phyloP scores from a whole-genome alignment of 2,797 vertebrate genomes.

The Chlorospingus flavigularis region DNA sequence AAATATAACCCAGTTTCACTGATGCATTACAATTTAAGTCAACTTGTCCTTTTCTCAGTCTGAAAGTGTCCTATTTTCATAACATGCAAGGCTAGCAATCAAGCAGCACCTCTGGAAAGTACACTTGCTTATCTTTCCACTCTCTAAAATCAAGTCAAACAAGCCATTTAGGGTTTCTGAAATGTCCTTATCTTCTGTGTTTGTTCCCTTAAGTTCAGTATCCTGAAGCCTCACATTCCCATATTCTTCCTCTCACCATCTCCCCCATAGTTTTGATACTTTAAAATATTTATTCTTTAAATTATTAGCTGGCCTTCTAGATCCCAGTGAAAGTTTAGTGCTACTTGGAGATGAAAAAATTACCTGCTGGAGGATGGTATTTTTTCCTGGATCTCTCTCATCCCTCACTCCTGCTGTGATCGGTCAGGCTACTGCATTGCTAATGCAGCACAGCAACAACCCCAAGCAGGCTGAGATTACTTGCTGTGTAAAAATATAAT shows the following conservation, averaged over 20 bases:
- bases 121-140: slow-evolving; percentile 1
- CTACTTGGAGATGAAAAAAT: not conserved
- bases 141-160: not conserved
- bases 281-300: not conserved
- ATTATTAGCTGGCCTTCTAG: not conserved
- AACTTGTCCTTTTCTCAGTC: not conserved
- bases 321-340: not conserved
- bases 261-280: not conserved
- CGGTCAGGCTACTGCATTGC: not conserved
- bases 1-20: not conserved
- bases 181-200: not conserved
- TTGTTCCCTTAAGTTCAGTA: not conserved
- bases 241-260: not conserved
- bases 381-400: not conserved
- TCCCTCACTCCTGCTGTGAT: not conserved
- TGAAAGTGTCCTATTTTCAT: not conserved
- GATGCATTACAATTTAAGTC: not conserved
- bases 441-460: not conserved
- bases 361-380: not conserved
- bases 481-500: not conserved
- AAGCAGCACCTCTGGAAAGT: not conserved
- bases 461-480: not conserved
- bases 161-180: not conserved
- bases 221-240: not conserved
- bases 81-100: not conserved